Percentiles rank a stretch among this genome's conserved stretches.
These are phyloP conservation scores for Sinohyriopsis cumingii DNA, from an alignment of 2,888 invertebrate genomes.

Conservation along the genomic window DNA sequence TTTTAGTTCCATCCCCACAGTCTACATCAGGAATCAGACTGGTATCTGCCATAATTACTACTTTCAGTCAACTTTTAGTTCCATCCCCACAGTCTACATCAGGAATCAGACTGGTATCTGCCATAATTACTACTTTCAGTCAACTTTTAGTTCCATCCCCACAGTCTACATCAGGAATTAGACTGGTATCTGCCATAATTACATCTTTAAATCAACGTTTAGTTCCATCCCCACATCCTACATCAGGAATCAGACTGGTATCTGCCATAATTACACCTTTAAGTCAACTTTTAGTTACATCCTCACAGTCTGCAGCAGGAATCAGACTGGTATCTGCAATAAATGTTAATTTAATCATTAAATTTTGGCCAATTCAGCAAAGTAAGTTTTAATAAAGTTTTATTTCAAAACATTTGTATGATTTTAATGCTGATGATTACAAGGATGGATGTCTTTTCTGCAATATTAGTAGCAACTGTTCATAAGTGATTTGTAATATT, in stretches of 20 bases:
- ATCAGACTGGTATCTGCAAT: constrained; percentile 8
- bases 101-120: constrained; percentile 11
- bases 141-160: constrained; percentile 4
- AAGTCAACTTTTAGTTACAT: constrained; percentile 2
- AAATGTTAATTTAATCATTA: too few species aligned
- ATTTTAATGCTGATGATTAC: too few species aligned
- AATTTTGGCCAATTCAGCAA: too few species aligned
- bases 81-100: constrained; percentile 34
- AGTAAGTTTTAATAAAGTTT: too few species aligned
- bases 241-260: constrained; percentile 25
- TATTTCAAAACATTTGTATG: too few species aligned
- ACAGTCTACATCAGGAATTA: constrained; percentile 31
- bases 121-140: too few species aligned
- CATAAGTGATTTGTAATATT: too few species aligned
- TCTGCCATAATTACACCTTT: too few species aligned
- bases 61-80: neutral
- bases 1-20: constrained; percentile 26
- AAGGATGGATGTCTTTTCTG: too few species aligned
- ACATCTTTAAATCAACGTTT: too few species aligned
- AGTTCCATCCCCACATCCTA: constrained; percentile 22
- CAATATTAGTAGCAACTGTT: too few species aligned
- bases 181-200: constrained; percentile 7
- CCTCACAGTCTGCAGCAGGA: constrained; percentile 31
- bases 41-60: too few species aligned
- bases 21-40: constrained; percentile 36